These are phyloP conservation scores for Xiphorhynchus elegans DNA, from an alignment of 2,113 vertebrate genomes.

Conservation along the genomic window DNA sequence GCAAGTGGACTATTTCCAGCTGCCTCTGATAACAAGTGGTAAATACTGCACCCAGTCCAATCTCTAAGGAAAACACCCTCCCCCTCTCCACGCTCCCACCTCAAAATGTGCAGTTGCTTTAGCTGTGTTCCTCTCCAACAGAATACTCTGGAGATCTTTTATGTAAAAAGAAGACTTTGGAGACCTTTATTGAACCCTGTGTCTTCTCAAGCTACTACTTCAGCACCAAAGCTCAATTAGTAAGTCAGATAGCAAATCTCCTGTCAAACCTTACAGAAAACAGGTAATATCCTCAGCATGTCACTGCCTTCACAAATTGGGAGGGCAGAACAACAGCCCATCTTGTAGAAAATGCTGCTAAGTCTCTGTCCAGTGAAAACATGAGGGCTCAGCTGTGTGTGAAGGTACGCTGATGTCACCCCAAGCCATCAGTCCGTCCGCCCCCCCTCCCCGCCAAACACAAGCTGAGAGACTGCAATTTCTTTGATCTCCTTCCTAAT, in stretches of 20 bases:
- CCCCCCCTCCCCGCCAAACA: neutral
- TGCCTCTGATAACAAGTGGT: neutral
- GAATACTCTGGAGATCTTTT: neutral
- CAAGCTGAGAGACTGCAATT: neutral
- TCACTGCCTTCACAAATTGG: accelerated
- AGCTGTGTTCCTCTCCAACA: neutral
- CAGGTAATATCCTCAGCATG: neutral
- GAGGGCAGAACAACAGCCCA: neutral
- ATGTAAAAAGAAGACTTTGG: neutral
- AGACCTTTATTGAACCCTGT: neutral
- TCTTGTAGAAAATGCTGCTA: neutral
- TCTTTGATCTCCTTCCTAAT: neutral
- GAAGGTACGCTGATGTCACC: neutral
- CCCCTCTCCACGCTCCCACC: accelerated
- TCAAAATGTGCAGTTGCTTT: neutral
- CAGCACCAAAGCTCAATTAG: neutral
- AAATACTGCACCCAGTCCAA: neutral
- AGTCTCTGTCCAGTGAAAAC: neutral
- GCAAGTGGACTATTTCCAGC: neutral
- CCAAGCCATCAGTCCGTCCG: neutral
- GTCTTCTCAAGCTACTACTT: neutral
- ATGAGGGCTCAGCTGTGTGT: neutral
- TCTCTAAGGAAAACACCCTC: neutral
- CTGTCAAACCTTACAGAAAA: neutral
- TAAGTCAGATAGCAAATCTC: neutral